Base-by-base conservation (phyloP, 2,888 invertebrate species). In the Eudemis profundana region DNA sequence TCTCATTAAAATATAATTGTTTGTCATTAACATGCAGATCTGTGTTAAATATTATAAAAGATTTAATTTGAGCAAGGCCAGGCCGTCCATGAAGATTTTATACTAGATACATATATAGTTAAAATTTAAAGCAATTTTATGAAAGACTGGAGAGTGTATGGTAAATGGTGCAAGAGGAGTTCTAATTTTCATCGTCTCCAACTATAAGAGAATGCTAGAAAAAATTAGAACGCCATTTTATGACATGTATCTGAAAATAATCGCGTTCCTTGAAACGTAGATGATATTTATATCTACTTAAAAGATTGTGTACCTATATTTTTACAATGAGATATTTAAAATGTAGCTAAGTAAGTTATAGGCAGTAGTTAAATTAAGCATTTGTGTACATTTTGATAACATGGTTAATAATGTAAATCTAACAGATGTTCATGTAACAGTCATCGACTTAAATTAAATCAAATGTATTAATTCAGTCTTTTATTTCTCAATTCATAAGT, bases 311-410 rank as follows among this genome's bases (percentile, higher is more conserved):
- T 88, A 86, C 81, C 82, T 88, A 85, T 89, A 89, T 90, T 90
- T 90, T 89, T 90, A 88, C 85, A 85, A 83, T 84, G 84, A 87
- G 80, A 85, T 89, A 86, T 85, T 82, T 83, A 83, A 82, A 77
- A 72, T 40, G 44, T 51, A 70, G 68, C 57, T 85, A 84, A 85
- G 79, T 74, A n/a, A n/a, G n/a, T n/a, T n/a, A n/a, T 86, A 83
- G 81, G 73, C 69, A 78, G 73, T 82, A 84, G 72, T 70, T 78
- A 68, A 64, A 66, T 68, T 85, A 84, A 78, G 81, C 81, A 84
- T 87, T 90, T 88, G 87, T 89, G 89, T 90, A 90, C 81, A 89
- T 90, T 90, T 88, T 88, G 85, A 88, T 89, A 89, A 87, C 79
- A 83, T 78, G 66, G 75, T 73, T 75, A 74, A 75, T 77, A 73